Base-by-base conservation (phyloP, 2,888 invertebrate species). In the Amphipoea lucens region DNA sequence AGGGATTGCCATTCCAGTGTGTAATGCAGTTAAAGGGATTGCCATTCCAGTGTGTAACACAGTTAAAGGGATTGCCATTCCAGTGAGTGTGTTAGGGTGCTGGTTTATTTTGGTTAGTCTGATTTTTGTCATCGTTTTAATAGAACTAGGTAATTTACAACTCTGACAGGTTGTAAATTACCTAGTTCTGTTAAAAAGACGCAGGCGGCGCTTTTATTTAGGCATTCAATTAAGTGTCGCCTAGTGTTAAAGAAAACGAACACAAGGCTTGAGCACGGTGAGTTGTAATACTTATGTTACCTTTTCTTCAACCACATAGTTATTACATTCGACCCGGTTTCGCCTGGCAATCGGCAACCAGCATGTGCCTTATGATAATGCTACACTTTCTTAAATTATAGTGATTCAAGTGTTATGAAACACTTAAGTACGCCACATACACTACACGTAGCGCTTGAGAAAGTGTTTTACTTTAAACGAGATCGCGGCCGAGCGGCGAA, bases 401-500 rank as follows among this genome's bases (percentile, higher is more conserved):
- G 72, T 45, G 29, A 14, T 12, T 29, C 57, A 29, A 17, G 3
- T 1, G n/a, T 79, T 42, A 67, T 17, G 62, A 17, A 62, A 76
- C 40, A 54, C 36, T 0, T 17, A n/a, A n/a, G 48, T 48, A 67
- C 45, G 54, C 17, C 12, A 48, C 60, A 54, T 23, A 9, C 65
- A 42, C 14, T 29, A 14, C 54, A 36, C 54, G 17, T 36, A 5
- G 48, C 54, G 20, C 14, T 63, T 29, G 68, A 48, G 83, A 65
- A 81, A 68, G 51, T 80, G 82, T 29, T 62, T 75, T 57, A 76
- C 82, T 48, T 68, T 45, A 23, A 66, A 80, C 68, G 14, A 62
- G 63, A 76, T 76, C 29, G 63, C 67, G 66, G n/a, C n/a, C 57
- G 14, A 7, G 67, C 42, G 23, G 68, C 48, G 17, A 63, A 54